Percentiles rank a stretch among this genome's conserved stretches.
Evolutionary conservation across 2,888 invertebrate species (phyloP).

Genomic region (Ochlodes sylvanus): DNA sequence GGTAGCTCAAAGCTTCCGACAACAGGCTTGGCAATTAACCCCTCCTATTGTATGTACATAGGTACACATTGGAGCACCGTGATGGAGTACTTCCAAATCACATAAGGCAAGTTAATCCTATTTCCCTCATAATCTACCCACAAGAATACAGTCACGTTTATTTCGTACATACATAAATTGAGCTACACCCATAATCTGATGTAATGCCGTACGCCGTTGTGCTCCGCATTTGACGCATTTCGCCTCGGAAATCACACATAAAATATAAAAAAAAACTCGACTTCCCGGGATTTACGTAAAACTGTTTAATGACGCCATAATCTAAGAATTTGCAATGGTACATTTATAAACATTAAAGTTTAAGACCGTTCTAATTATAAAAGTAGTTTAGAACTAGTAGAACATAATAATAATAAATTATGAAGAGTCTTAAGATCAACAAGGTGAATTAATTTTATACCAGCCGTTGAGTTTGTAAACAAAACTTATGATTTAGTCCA

Average conservation of each 20-base stretch:
- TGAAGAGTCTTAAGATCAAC: no score
- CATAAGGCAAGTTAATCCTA: no score
- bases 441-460: no score
- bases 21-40: no score
- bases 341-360: constrained; percentile 5
- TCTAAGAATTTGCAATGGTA: constrained; percentile 27
- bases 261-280: constrained; percentile 55
- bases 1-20: no score
- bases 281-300: constrained; percentile 48
- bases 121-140: constrained; percentile 39
- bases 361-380: not conserved
- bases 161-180: constrained; percentile 27
- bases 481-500: no score
- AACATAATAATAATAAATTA: no score
- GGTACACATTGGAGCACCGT: no score
- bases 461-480: no score
- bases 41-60: no score
- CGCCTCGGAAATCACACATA: constrained; percentile 62
- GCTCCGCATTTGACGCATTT: constrained; percentile 47
- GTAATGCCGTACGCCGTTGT: constrained; percentile 18
- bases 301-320: constrained; percentile 43
- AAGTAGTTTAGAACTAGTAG: not conserved
- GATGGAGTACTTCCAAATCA: no score
- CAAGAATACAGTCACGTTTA: constrained; percentile 1
- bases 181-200: constrained; percentile 1